Evolutionary conservation across 1,140 invertebrate species (phyloP).

Genomic region (Orchestia grillus): DNA sequence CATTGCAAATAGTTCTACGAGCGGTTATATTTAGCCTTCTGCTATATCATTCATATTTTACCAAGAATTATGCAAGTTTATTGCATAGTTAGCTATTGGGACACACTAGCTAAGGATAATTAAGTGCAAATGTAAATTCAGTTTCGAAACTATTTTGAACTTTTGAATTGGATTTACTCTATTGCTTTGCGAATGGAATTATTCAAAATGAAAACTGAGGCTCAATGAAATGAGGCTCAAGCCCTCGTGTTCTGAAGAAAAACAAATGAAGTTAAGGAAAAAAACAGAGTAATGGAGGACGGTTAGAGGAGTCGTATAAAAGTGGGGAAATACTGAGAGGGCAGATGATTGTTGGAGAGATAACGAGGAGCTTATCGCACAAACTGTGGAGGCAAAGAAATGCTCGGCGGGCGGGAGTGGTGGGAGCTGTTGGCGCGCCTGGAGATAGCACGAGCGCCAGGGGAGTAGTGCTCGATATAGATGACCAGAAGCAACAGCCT

Average conservation of each 20-base stretch:
- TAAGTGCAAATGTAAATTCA: too few species aligned
- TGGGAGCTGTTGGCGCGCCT: not conserved
- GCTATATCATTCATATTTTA: too few species aligned
- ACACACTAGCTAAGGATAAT: too few species aligned
- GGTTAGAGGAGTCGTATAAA: not conserved
- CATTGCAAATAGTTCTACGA: too few species aligned
- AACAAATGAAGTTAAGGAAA: not conserved
- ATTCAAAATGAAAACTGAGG: not conserved
- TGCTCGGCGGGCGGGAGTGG: not conserved
- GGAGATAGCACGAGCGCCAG: not conserved
- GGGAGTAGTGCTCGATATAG: not conserved
- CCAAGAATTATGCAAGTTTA: too few species aligned
- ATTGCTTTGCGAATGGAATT: not conserved
- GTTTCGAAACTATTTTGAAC: too few species aligned
- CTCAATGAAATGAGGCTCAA: not conserved
- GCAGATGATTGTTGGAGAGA: not conserved
- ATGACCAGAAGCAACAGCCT: not conserved
- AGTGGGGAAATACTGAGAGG: not conserved
- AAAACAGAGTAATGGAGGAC: not conserved
- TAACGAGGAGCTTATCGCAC: not conserved
- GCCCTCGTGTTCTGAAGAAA: not conserved
- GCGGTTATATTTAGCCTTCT: too few species aligned
- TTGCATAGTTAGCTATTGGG: too few species aligned
- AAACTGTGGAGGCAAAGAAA: not conserved
- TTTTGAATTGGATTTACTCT: too few species aligned